These are phyloP conservation scores for Pyrrhia umbra DNA, from an alignment of 2,888 invertebrate species.

Conservation along the genomic window DNA sequence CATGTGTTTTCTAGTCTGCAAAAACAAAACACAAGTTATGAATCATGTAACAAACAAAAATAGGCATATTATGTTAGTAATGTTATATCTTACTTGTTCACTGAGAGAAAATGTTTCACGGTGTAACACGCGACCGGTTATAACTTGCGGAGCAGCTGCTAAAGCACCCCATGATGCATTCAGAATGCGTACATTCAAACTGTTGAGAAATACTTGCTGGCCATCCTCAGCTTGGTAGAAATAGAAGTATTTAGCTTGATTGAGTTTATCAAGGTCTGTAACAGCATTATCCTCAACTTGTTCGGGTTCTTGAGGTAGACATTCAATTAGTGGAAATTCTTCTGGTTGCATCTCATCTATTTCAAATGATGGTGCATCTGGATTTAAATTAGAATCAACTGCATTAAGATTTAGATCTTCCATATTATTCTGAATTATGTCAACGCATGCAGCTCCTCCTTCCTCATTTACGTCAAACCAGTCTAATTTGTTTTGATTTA, in stretches of 20 bases:
- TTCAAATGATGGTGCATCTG: conserved; percentile 79
- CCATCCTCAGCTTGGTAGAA: conserved; percentile 98
- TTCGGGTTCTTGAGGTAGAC: conserved; percentile 60
- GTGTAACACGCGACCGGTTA: conserved; percentile 95
- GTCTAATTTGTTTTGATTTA: conserved; percentile 78
- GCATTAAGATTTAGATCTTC: conserved; percentile 66
- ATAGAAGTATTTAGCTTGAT: conserved; percentile 92
- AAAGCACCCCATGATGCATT: conserved; percentile 96
- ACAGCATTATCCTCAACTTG: conserved; percentile 68
- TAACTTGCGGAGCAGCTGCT: conserved; percentile 93
- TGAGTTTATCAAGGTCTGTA: conserved; percentile 81
- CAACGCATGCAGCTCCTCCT: conserved; percentile 80
- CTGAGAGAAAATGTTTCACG: conserved; percentile 96
- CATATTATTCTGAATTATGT: conserved; percentile 74
- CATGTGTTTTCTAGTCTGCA: conserved; percentile 90
- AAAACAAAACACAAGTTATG: conserved; percentile 32
- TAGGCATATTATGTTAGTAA: background rate
- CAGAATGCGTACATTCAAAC: conserved; percentile 97
- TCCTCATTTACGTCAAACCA: conserved; percentile 85
- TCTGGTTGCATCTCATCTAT: conserved; percentile 69
- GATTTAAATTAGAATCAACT: conserved; percentile 77
- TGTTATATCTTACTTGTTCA: conserved; percentile 80
- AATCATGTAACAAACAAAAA: background rate
- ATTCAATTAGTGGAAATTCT: conserved; percentile 78
- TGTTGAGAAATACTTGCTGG: conserved; percentile 97